These are phyloP conservation scores for Abrostola triplasia DNA, from an alignment of 2,888 invertebrate species.

Conservation along the genomic window DNA sequence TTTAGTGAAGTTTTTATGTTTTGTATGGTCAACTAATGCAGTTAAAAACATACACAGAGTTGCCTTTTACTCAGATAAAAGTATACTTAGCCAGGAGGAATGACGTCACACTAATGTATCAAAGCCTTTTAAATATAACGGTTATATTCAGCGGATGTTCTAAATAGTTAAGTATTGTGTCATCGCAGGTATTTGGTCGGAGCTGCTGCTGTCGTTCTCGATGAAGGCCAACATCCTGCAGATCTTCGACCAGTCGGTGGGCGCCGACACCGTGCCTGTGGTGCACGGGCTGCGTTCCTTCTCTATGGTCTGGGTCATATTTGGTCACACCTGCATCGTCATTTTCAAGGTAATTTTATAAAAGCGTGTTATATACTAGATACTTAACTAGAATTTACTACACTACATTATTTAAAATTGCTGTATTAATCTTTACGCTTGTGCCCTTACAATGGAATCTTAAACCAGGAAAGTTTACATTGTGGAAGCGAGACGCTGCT, in stretches of 20 bases:
- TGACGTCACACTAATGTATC: neutral
- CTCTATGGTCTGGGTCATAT: conserved; percentile 92
- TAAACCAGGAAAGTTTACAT: no score
- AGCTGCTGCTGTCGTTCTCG: conserved; percentile 93
- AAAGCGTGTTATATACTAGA: no score
- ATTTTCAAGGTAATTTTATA: conserved; percentile 91
- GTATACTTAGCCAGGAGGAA: neutral
- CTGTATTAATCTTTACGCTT: no score
- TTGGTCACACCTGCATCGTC: conserved; percentile 93
- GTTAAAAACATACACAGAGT: no score
- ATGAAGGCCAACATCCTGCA: conserved; percentile 93
- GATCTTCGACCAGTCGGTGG: conserved; percentile 93
- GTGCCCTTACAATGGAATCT: no score
- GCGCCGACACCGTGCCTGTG: conserved; percentile 93
- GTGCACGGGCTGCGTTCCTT: conserved; percentile 91
- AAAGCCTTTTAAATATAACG: no score
- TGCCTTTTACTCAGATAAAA: no score
- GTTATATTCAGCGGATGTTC: neutral
- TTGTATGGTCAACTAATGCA: no score
- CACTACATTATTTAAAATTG: no score
- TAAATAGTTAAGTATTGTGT: neutral
- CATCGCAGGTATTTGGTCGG: conserved; percentile 88
- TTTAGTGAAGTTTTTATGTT: no score
- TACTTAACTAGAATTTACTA: no score
- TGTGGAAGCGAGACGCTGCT: no score